Percentiles rank a stretch among this genome's conserved stretches.
Conservation (phyloP, 1,140 invertebrate species). For the Meloidogyne hapla region DNA sequence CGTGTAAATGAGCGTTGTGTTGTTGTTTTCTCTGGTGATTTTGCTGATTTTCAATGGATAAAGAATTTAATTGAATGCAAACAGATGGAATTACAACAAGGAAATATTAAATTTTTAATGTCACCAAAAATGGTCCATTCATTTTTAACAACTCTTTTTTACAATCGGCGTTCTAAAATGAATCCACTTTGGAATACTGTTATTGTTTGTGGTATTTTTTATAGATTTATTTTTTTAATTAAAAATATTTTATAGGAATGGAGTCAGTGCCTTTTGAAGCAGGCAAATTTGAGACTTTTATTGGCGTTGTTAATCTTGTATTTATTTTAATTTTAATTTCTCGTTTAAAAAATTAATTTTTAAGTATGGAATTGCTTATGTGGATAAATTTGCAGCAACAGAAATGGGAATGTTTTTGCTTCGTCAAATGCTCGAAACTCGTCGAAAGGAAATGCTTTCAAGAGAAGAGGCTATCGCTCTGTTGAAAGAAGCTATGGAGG, state of each 20-base stretch:
- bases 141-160: slow-evolving; percentile 57
- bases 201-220: slow-evolving; percentile 49
- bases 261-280: slow-evolving; percentile 52
- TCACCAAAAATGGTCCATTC: slow-evolving; percentile 57
- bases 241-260: slow-evolving; percentile 39
- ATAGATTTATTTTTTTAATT: neutral
- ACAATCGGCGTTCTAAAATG: slow-evolving; percentile 59
- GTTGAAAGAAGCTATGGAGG: slow-evolving; percentile 10
- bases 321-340: slow-evolving; percentile 2
- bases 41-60: slow-evolving; percentile 62
- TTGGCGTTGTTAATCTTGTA: slow-evolving; percentile 53
- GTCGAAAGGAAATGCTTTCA: slow-evolving; percentile 11
- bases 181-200: slow-evolving; percentile 62
- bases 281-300: slow-evolving; percentile 55
- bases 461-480: slow-evolving; percentile 41
- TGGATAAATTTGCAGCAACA: slow-evolving; percentile 53
- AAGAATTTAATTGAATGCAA: slow-evolving; percentile 61
- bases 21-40: slow-evolving; percentile 59
- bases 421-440: slow-evolving; percentile 42
- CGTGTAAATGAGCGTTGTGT: slow-evolving; percentile 54
- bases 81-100: slow-evolving; percentile 40
- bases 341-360: neutral
- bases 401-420: slow-evolving; percentile 55
- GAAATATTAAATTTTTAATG: slow-evolving; percentile 7
- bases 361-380: slow-evolving; percentile 54